Evolutionary conservation across 1,140 invertebrate genomes (phyloP), one percentile per base, ranked within the genome.

Genomic region (Sarcophaga bullata): DNA sequence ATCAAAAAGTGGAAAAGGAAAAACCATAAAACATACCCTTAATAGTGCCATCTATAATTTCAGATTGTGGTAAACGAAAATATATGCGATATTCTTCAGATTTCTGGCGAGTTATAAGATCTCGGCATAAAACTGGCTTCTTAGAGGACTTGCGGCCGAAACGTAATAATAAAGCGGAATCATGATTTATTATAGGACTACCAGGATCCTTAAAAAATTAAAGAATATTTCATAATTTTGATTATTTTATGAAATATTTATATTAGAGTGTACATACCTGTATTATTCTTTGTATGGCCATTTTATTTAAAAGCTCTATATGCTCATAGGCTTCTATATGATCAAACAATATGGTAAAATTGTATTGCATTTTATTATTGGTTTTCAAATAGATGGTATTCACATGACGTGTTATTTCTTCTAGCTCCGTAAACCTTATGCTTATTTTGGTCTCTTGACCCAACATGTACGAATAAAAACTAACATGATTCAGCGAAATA

Each of bases 381-480:
- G 89, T 90, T 83, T 89, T 90, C 73, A 90, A 80, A 83, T 89
- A 90, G 58, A 90, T 90, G 0, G 82, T 88, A 25, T 87, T 89
- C 8, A 85, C 85, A 80, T 84, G 84, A 17, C 84, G 84, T 80
- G 84, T 85, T 9, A 90, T 86, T 25, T 90, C 88, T 83, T 89
- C 86, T 50, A 90, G 80, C 58, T 90, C 89, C 13, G 87, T 84
- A 47, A 89, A 90, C 25, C 97, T 92, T 73, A 99, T 93, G 83
- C 96, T 94, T 25, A 99, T 91, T 87, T 96, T 96, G 8, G 95
- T 96, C 90, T 98, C 96, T 83, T 94, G 95, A 17, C 97, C 97
- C 88, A 99, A 93, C 86, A 99, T 95, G 86, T 97, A 98, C 7
- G 97, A 96, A 91, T 99, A 97, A 91, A 99, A 99, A 88, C 97